phyloP scores from a whole-genome alignment of 2,888 invertebrate genomes.

The Pristionchus fissidentatus region DNA sequence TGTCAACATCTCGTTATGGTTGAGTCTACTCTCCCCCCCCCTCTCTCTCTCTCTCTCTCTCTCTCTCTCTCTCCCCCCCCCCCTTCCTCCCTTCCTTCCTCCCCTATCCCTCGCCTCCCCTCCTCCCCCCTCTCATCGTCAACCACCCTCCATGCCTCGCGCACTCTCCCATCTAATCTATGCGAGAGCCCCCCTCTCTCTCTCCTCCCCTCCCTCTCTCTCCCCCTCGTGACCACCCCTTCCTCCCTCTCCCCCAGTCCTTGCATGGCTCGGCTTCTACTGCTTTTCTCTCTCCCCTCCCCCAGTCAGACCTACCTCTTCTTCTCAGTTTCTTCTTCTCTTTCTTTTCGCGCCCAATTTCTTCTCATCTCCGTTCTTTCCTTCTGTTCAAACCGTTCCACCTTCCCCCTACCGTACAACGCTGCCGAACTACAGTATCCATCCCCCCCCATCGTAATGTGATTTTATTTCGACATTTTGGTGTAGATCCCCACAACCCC shows the following conservation, averaged over 20 bases:
- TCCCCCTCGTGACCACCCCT: constrained; percentile 7
- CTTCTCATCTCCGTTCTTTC: background rate
- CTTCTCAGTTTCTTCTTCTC: background rate
- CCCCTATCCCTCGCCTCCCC: no score
- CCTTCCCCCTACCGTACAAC: background rate
- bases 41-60: constrained; percentile 45
- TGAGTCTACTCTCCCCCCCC: constrained; percentile 51
- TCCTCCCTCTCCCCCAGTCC: constrained; percentile 5
- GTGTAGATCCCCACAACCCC: no score
- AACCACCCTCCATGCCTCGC: background rate
- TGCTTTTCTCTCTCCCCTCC: background rate
- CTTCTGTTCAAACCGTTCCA: background rate
- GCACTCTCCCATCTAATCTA: constrained; percentile 35
- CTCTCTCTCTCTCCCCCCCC: background rate
- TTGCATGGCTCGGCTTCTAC: background rate
- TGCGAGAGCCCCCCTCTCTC: constrained; percentile 22
- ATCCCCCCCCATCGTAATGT: no score
- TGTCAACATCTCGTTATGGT: constrained; percentile 32
- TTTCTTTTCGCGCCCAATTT: background rate
- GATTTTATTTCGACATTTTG: no score
- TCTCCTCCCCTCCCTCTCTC: constrained; percentile 15
- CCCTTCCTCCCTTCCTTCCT: background rate
- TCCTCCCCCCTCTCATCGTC: background rate
- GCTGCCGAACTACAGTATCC: no score
- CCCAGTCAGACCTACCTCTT: background rate